Percentiles rank a stretch among this genome's conserved stretches.
Evolutionary conservation across 2,113 vertebrate species (phyloP).

Genomic region (Eudyptes chrysolophus): DNA sequence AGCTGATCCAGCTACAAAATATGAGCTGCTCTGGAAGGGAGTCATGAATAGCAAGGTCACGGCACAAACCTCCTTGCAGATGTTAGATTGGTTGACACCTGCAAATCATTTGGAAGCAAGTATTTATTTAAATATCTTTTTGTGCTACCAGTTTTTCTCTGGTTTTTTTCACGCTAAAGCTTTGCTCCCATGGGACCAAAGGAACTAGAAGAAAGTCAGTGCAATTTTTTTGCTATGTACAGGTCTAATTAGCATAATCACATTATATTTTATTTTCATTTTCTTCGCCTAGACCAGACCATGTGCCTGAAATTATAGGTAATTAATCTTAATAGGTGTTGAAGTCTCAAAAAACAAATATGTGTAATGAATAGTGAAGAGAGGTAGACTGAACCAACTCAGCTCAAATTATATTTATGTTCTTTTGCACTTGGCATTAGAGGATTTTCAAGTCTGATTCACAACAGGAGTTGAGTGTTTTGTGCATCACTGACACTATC

Average conservation of each 20-base stretch:
- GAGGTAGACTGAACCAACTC: neutral
- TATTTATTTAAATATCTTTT: conserved; percentile 81
- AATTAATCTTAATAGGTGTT: neutral
- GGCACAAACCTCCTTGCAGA: conserved; percentile 56
- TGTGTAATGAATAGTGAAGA: neutral
- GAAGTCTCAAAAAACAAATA: neutral
- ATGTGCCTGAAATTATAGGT: neutral
- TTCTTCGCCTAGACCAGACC: neutral
- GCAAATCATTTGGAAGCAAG: conserved; percentile 81
- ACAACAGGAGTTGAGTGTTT: neutral
- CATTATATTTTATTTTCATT: neutral
- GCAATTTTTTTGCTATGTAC: conserved; percentile 1
- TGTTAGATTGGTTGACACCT: conserved; percentile 77
- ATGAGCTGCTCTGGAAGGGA: conserved; percentile 44
- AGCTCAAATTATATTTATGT: neutral
- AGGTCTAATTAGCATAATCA: conserved; percentile 32
- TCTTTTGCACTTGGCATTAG: neutral
- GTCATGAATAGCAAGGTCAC: conserved; percentile 59
- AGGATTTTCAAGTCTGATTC: neutral
- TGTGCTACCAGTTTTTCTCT: conserved; percentile 81
- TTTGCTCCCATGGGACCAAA: neutral
- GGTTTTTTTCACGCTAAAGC: conserved; percentile 62
- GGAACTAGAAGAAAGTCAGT: conserved; percentile 35
- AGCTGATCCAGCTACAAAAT: conserved; percentile 80
- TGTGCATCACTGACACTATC: neutral